phyloP scores from a whole-genome alignment of 2,888 invertebrate genomes.

The Orthosia gothica region DNA sequence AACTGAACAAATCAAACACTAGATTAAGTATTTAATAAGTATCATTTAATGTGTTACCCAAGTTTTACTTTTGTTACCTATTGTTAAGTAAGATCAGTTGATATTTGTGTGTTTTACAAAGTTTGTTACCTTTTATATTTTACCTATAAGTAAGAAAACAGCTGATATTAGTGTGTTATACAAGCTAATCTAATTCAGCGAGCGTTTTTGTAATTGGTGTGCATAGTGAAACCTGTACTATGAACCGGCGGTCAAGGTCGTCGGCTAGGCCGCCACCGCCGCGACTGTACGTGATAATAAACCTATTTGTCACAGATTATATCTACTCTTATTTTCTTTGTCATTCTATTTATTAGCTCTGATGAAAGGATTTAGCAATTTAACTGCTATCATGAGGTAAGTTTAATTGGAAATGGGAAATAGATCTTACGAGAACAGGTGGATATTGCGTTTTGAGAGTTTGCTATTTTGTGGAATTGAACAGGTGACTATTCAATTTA shows the following conservation, averaged over 20 bases:
- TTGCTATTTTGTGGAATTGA: constrained; percentile 6
- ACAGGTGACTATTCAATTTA: constrained; percentile 4
- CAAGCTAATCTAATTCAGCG: not conserved
- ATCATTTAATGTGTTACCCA: not conserved
- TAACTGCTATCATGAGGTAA: constrained; percentile 37
- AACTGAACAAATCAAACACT: not conserved
- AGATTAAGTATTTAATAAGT: not conserved
- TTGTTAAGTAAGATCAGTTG: not conserved
- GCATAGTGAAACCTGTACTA: constrained; percentile 58
- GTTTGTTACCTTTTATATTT: not conserved
- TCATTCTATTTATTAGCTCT: constrained; percentile 27
- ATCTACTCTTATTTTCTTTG: constrained; percentile 33
- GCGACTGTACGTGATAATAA: constrained; percentile 34
- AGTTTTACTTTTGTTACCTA: not conserved
- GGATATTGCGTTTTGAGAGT: not conserved
- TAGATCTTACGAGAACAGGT: constrained; percentile 28
- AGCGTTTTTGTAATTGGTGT: constrained; percentile 33
- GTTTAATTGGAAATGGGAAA: constrained; percentile 34
- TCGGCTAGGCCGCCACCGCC: not conserved
- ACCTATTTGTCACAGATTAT: constrained; percentile 42
- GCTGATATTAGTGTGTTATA: constrained; percentile 26
- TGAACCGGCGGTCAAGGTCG: constrained; percentile 58
- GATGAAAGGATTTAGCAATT: constrained; percentile 43
- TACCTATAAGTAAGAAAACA: not conserved
- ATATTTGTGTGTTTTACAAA: constrained; percentile 14